Percentiles rank a stretch among this genome's conserved stretches.
Evolutionary conservation across 2,888 invertebrate species (phyloP).

Genomic region (Cabera pusaria): DNA sequence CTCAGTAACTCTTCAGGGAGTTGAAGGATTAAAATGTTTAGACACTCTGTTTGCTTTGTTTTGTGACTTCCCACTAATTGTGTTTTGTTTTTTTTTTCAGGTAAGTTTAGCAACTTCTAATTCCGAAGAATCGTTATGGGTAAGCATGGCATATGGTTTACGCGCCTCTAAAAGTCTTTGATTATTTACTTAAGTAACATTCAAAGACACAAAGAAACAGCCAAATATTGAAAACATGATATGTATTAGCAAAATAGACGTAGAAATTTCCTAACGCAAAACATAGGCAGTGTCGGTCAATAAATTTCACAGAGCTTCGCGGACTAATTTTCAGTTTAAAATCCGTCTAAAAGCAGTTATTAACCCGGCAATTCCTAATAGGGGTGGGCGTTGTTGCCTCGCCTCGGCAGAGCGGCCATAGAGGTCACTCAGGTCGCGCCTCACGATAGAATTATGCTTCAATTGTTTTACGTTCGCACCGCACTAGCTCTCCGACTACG

Average conservation of each 20-base stretch:
- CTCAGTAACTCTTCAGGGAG: conserved; percentile 19
- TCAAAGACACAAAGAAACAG: too few relatives aligned
- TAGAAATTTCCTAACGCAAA: conserved; percentile 5
- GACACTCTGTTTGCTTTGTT: conserved; percentile 21
- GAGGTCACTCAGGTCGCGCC: conserved; percentile 38
- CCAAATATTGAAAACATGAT: too few relatives aligned
- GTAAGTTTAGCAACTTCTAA: too few relatives aligned
- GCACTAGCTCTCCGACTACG: conserved; percentile 27
- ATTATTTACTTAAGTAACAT: too few relatives aligned
- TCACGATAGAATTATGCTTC: conserved; percentile 69
- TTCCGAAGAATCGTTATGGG: conserved; percentile 13
- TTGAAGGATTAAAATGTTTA: conserved; percentile 27
- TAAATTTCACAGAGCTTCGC: conserved; percentile 21
- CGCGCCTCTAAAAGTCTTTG: too few relatives aligned
- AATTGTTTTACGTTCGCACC: conserved; percentile 68
- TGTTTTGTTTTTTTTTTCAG: conserved; percentile 35
- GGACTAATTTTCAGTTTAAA: conserved; percentile 40
- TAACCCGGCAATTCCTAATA: conserved; percentile 51
- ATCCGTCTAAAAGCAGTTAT: conserved; percentile 48
- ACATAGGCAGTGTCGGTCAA: conserved; percentile 9
- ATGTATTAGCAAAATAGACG: conserved; percentile 4
- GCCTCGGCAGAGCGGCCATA: conserved; percentile 42
- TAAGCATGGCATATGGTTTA: too few relatives aligned
- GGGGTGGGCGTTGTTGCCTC: conserved; percentile 50
- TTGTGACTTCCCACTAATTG: conserved; percentile 25